A percentile compares a stretch with the other conserved stretches of the same genome.
Evolutionary conservation across 2,797 vertebrate species (phyloP).

Genomic region (Gorsachius magnificus): DNA sequence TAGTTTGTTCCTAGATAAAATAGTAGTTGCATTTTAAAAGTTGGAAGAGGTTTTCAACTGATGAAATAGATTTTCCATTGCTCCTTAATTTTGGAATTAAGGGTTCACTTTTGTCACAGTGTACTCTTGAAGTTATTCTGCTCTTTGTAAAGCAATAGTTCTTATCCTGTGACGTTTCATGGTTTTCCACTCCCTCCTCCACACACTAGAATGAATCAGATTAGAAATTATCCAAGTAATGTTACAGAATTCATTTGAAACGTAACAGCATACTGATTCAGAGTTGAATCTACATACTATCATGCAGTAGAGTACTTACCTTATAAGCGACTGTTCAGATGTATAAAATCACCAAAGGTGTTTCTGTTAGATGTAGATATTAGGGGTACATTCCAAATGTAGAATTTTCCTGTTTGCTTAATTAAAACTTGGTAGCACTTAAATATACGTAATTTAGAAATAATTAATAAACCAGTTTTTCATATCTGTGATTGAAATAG

Average conservation of each 20-base stretch:
- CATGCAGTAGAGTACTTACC: neutral
- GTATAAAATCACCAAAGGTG: neutral
- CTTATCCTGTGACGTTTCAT: neutral
- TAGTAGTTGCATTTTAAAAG: neutral
- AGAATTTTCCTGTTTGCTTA: neutral
- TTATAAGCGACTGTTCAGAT: neutral
- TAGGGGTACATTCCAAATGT: neutral
- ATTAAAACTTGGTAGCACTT: neutral
- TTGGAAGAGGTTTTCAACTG: neutral
- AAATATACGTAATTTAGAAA: neutral
- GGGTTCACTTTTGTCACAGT: neutral
- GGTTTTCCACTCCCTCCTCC: neutral
- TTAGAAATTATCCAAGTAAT: neutral
- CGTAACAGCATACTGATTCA: neutral
- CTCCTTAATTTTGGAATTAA: neutral
- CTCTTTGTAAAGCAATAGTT: neutral
- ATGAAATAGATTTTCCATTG: neutral
- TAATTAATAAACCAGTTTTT: neutral
- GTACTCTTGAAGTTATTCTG: neutral
- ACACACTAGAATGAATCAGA: neutral
- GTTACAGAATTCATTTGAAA: neutral
- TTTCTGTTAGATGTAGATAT: neutral
- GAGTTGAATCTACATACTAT: neutral
- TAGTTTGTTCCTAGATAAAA: neutral
- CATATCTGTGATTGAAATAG: rapidly evolving